Evolutionary conservation across 2,888 invertebrate genomes (phyloP), one percentile per base, ranked within the genome.

Genomic region (Artemia sp.): DNA sequence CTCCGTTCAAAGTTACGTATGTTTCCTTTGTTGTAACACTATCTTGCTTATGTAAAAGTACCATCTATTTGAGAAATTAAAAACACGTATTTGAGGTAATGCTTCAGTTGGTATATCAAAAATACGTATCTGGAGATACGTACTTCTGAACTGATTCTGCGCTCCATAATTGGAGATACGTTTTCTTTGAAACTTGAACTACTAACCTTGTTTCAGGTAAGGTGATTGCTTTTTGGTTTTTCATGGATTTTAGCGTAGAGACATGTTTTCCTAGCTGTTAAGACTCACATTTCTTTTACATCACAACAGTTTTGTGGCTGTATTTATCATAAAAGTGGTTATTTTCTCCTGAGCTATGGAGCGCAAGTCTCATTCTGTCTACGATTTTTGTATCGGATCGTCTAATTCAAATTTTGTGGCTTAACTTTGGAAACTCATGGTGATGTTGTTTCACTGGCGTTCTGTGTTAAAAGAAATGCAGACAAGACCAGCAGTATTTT

Each of bases 111-210:
- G 58, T n/a, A 58, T 58, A 58, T 58, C 58, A 58, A 58, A 58
- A 58, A 58, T 58, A 58, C 58, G 58, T 58, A 58, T 58, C 58
- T 58, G 58, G n/a, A 58, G 58, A 58, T 58, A 58, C 58, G 58
- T 58, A 58, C 12, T n/a, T n/a, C 5, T 58, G 58, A 58, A 58
- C 58, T 58, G 58, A 12, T 58, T 58, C 58, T 58, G 58, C 58
- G 58, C 58, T 58, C 58, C 58, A 58, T 58, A 58, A 14, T 14
- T 58, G 58, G 58, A 58, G 58, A 7, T 58, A 58, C 53, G 1
- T 53, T 53, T 53, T n/a, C n/a, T 53, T 53, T 53, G 12, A n/a
- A n/a, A 53, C n/a, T 53, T 53, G 53, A 53, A 12, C 53, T 12
- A 53, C n/a, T n/a, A 53, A 53, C 12, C 53, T n/a, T 53, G 12